Evolutionary conservation across 2,888 invertebrate species (phyloP), one percentile per base, ranked within the genome.

Genomic region (Parnassius orleans): DNA sequence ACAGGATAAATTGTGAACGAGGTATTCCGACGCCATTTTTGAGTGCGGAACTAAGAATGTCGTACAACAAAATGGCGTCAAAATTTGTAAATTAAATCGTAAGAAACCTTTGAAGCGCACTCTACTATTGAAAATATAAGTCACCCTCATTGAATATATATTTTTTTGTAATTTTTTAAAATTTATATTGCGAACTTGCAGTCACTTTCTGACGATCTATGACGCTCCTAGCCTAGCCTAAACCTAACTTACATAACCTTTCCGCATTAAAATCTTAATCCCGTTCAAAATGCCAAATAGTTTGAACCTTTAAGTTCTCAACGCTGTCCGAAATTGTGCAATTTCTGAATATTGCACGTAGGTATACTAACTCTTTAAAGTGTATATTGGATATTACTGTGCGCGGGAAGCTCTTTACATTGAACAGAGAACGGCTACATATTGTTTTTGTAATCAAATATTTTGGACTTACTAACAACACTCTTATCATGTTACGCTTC

Each of bases 151-250:
- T 41, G 77, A 74, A 72, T 66, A 69, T 70, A 33, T 66, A 66
- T 72, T 72, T 72, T 73, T 74, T 69, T 75, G 68, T 72, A 73
- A 70, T 72, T 76, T 60, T 74, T 73, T 70, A 70, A 66, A 72
- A 72, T 70, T 69, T 69, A 75, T 68, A 68, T 66, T 66, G 64
- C 63, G 63, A 53, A 15, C 48, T 61, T 57, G 66, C 65, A 68
- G 71, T 72, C 75, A 65, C 70, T 69, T 79, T 76, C 73, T 69
- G 76, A 75, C 77, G 82, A 84, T 87, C 90, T 87, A 89, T 88
- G 90, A 89, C 89, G 90, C 86, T 81, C 78, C 77, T 79, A 80
- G 76, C 77, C 83, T 87, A 88, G 79, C 77, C 81, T 85, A 80
- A 75, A 77, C 76, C 82, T 87, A 85, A 76, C 80, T 83, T 83